Conservation (phyloP, 2,113 vertebrate genomes). For the Nematolebias whitei region DNA sequence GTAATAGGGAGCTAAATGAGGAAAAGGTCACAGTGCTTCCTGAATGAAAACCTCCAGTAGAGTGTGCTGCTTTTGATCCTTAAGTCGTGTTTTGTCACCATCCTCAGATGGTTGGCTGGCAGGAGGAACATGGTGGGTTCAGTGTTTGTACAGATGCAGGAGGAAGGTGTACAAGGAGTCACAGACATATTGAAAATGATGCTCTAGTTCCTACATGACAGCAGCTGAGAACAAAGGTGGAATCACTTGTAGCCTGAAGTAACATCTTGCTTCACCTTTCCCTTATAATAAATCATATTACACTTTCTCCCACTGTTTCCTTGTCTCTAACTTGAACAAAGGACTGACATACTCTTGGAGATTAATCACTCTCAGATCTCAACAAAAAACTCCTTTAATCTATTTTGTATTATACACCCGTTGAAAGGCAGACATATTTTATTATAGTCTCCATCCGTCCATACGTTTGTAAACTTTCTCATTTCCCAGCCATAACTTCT, state of each 20-base stretch:
- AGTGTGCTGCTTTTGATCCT: slow-evolving; percentile 47
- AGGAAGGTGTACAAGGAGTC: slow-evolving; percentile 13
- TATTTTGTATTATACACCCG: too few species aligned
- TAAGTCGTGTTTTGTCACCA: slow-evolving; percentile 33
- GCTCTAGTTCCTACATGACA: slow-evolving; percentile 37
- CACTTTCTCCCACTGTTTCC: slow-evolving; percentile 6
- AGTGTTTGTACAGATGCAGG: slow-evolving; percentile 12
- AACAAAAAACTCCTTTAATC: background rate
- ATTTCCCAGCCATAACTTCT: too few species aligned
- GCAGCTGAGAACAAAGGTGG: slow-evolving; percentile 11
- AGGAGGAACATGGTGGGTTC: slow-evolving; percentile 12
- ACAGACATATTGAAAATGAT: slow-evolving; percentile 7
- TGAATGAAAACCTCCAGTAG: slow-evolving; percentile 45
- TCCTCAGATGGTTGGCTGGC: slow-evolving; percentile 27
- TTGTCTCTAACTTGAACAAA: slow-evolving; percentile 4
- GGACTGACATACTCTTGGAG: background rate
- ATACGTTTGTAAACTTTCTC: too few species aligned
- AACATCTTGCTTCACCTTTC: slow-evolving; percentile 21
- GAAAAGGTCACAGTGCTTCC: slow-evolving; percentile 62
- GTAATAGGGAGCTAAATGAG: slow-evolving; percentile 23
- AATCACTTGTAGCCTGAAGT: slow-evolving; percentile 20
- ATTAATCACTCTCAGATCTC: slow-evolving; percentile 4
- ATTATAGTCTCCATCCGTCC: too few species aligned
- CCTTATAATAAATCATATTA: background rate
- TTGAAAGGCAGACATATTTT: too few species aligned